phyloP scores from a whole-genome alignment of 1,140 invertebrate species.

The Globodera ellingtonae region DNA sequence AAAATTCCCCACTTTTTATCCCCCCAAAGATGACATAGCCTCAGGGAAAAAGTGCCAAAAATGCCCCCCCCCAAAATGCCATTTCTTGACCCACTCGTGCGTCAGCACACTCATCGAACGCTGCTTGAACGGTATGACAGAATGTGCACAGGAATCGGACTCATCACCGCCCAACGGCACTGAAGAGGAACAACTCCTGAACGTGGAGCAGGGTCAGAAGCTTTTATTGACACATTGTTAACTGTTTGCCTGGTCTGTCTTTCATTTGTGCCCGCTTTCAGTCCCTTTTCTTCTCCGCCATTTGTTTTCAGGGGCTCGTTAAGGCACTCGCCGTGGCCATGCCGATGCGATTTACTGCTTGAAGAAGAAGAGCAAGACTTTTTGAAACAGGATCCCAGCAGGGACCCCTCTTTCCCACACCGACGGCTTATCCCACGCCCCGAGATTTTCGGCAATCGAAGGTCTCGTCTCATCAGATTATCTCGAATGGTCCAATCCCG shows the following conservation, averaged over 20 bases:
- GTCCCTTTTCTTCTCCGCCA: neutral
- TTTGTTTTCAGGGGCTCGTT: slow-evolving; percentile 1
- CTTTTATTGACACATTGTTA: too few species aligned
- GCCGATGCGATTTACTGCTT: neutral
- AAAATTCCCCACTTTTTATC: neutral
- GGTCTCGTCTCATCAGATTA: neutral
- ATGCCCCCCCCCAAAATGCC: neutral
- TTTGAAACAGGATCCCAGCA: too few species aligned
- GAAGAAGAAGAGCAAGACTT: too few species aligned
- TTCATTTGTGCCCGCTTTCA: neutral
- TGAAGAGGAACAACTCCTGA: neutral
- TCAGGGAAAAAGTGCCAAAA: too few species aligned
- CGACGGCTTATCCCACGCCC: too few species aligned
- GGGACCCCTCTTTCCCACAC: too few species aligned
- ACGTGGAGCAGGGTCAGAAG: too few species aligned
- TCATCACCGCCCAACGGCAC: slow-evolving; percentile 13
- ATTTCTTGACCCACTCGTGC: slow-evolving; percentile 1
- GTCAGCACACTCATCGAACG: slow-evolving; percentile 28
- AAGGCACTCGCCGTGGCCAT: neutral
- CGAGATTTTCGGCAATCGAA: slow-evolving; percentile 22
- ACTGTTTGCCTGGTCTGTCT: neutral
- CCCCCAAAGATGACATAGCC: too few species aligned
- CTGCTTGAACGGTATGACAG: slow-evolving; percentile 8
- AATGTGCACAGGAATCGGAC: slow-evolving; percentile 19
- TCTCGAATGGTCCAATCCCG: too few species aligned